These are phyloP conservation scores for Cepaea hortensis DNA, from an alignment of 2,888 invertebrate genomes.

Conservation along the genomic window DNA sequence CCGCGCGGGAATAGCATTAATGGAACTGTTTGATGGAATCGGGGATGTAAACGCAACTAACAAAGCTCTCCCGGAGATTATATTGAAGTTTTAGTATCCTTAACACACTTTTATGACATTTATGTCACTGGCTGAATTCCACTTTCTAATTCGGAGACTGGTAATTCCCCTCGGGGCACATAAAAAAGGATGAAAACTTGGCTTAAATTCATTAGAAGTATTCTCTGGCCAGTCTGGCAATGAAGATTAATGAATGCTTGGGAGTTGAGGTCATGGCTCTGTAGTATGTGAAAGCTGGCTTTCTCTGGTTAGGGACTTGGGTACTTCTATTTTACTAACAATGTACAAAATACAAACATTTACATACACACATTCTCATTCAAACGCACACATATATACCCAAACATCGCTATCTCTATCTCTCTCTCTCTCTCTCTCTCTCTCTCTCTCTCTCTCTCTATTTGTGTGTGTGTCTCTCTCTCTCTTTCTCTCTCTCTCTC, in stretches of 20 bases:
- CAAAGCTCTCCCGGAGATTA: not conserved
- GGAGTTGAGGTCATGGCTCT: too few relatives aligned
- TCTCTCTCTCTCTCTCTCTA: too few relatives aligned
- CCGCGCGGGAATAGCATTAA: not conserved
- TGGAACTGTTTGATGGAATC: not conserved
- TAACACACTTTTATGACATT: not conserved
- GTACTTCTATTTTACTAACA: too few relatives aligned
- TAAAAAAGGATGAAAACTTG: not conserved
- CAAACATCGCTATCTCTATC: too few relatives aligned
- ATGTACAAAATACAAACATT: too few relatives aligned
- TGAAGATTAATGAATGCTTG: not conserved
- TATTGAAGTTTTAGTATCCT: not conserved
- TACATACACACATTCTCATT: too few relatives aligned
- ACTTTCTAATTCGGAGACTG: not conserved
- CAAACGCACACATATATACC: too few relatives aligned
- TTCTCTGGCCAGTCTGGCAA: not conserved
- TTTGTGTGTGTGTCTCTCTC: too few relatives aligned
- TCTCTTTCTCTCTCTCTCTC: too few relatives aligned
- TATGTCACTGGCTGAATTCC: constrained; percentile 3
- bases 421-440: too few relatives aligned
- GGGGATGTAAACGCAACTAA: not conserved
- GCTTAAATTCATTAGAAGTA: not conserved
- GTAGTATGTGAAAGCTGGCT: too few relatives aligned
- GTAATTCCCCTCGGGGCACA: not conserved
- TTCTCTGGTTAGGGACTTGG: too few relatives aligned